Percentiles rank a stretch among this genome's conserved stretches.
These are phyloP conservation scores for Arrhopalites spinosus DNA, from an alignment of 2,888 invertebrate genomes.

Conservation along the genomic window DNA sequence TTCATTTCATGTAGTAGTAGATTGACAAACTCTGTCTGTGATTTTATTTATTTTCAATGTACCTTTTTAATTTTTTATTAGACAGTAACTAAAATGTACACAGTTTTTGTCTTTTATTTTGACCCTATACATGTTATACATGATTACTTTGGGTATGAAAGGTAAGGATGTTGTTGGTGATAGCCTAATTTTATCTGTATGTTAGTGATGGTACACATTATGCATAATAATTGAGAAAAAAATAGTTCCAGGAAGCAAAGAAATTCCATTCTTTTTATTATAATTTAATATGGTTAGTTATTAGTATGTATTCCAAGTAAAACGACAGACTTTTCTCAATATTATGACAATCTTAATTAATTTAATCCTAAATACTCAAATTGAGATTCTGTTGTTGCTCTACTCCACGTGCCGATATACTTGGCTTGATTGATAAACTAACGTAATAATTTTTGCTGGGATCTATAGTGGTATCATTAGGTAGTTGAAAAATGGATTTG, in stretches of 20 bases:
- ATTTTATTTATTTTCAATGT: too few relatives aligned
- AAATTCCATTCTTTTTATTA: not conserved
- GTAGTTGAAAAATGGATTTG: slow-evolving; percentile 79
- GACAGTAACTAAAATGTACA: too few relatives aligned
- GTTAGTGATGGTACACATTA: too few relatives aligned
- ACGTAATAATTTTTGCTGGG: slow-evolving; percentile 90
- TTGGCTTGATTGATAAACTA: slow-evolving; percentile 80
- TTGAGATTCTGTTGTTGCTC: slow-evolving; percentile 20
- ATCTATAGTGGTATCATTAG: slow-evolving; percentile 78
- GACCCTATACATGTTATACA: not conserved
- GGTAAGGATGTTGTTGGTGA: too few relatives aligned
- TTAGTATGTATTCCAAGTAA: slow-evolving; percentile 2
- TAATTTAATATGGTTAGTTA: not conserved
- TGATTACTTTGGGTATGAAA: not conserved
- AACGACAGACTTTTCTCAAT: slow-evolving; percentile 1
- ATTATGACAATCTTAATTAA: too few relatives aligned
- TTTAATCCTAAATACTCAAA: slow-evolving; percentile 23
- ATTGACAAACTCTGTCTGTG: not conserved
- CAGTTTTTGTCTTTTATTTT: too few relatives aligned
- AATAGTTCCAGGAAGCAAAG: slow-evolving; percentile 2
- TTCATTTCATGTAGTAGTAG: not conserved
- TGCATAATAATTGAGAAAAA: too few relatives aligned
- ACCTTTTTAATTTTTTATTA: too few relatives aligned
- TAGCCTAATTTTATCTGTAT: too few relatives aligned
- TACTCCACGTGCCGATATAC: not conserved